Conservation (phyloP, 23 tunicate genomes). For the Corella eumyota region DNA sequence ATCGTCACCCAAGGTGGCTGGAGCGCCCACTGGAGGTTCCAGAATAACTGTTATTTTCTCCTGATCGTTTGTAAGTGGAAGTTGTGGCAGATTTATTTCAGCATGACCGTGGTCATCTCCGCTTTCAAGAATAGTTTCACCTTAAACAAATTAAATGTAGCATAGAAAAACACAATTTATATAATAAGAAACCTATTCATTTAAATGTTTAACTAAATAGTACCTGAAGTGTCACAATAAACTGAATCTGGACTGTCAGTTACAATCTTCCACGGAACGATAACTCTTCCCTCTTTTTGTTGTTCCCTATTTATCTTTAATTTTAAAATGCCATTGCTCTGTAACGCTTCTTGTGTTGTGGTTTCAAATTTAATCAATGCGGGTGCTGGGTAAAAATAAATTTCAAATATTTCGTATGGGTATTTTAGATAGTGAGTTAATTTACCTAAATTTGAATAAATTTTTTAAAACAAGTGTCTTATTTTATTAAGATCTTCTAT, state of each 20-base stretch:
- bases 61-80: constrained; percentile 48
- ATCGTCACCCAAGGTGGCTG: constrained; percentile 47
- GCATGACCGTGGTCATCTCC: constrained; percentile 51
- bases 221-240: constrained; percentile 58
- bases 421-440: not conserved
- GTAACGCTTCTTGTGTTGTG: constrained; percentile 15
- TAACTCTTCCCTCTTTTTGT: constrained; percentile 36
- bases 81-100: constrained; percentile 65
- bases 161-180: too few species aligned
- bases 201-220: too few species aligned
- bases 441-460: not conserved
- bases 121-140: constrained; percentile 61
- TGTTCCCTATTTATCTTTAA: constrained; percentile 29
- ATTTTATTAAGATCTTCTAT: constrained; percentile 3
- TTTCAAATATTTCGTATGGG: too few species aligned
- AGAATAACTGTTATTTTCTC: constrained; percentile 60
- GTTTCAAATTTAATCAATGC: constrained; percentile 50
- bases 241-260: constrained; percentile 76
- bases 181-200: too few species aligned
- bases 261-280: constrained; percentile 80
- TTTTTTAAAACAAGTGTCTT: not conserved
- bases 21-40: constrained; percentile 74
- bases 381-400: constrained; percentile 21
- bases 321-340: constrained; percentile 46
- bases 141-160: constrained; percentile 32